phyloP scores from a whole-genome alignment of 2,797 vertebrate genomes.

The Darevskia mixta region DNA sequence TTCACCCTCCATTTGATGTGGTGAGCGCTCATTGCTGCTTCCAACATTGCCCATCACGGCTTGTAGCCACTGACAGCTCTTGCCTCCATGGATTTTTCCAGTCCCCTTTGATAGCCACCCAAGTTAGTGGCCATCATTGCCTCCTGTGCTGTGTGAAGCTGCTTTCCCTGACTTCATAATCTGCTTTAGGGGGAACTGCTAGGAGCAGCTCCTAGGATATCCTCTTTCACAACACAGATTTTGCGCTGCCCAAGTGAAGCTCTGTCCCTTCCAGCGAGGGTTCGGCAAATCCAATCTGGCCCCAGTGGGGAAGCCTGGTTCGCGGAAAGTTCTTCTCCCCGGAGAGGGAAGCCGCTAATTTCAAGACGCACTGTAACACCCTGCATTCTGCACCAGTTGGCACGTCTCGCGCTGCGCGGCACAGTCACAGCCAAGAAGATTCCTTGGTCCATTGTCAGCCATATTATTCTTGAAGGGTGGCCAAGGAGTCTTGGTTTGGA shows the following conservation, averaged over 20 bases:
- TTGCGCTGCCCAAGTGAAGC: too few relatives aligned
- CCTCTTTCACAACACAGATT: rapidly evolving
- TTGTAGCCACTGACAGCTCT: too few relatives aligned
- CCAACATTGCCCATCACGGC: too few relatives aligned
- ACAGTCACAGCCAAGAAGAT: neutral
- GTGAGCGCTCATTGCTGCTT: too few relatives aligned
- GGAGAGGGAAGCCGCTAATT: neutral
- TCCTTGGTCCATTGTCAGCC: neutral
- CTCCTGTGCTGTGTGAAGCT: neutral
- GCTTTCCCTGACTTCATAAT: neutral
- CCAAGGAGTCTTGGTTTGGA: conserved; percentile 4
- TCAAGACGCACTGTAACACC: neutral
- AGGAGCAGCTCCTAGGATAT: neutral
- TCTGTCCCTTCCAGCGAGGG: too few relatives aligned
- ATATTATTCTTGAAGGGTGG: neutral
- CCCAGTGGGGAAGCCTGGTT: neutral
- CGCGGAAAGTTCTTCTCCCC: neutral
- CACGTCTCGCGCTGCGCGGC: neutral
- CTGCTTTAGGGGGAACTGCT: too few relatives aligned
- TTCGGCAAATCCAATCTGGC: neutral
- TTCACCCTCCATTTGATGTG: too few relatives aligned
- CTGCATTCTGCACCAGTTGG: neutral
- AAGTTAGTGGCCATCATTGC: too few relatives aligned
- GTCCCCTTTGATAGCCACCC: too few relatives aligned
- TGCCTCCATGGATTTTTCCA: too few relatives aligned